Conservation (phyloP, 2,797 vertebrate species). For the Otus scops region DNA sequence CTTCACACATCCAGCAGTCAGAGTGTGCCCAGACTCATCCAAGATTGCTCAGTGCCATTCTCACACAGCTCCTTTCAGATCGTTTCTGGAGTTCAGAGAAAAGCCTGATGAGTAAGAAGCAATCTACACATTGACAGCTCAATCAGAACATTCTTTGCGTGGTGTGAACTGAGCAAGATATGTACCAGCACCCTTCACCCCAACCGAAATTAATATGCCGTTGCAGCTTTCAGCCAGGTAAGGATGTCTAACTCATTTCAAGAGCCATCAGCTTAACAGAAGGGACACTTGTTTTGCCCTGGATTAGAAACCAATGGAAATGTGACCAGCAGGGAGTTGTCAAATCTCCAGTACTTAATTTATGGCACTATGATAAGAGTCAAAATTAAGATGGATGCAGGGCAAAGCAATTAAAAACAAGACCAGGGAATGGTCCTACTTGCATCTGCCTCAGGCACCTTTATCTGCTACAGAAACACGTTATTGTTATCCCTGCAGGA, state of each 20-base stretch:
- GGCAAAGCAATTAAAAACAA: background rate
- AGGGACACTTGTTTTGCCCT: background rate
- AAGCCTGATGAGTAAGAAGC: background rate
- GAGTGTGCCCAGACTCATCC: rapidly evolving
- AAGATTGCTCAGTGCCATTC: background rate
- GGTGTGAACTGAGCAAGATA: rapidly evolving
- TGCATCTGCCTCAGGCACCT: background rate
- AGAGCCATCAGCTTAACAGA: background rate
- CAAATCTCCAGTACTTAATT: background rate
- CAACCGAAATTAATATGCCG: rapidly evolving
- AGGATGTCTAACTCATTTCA: background rate
- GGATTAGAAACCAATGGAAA: rapidly evolving
- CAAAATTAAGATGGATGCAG: background rate
- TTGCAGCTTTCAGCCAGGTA: rapidly evolving
- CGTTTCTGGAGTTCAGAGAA: background rate
- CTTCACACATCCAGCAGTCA: rapidly evolving
- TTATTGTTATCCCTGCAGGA: rapidly evolving
- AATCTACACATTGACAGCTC: background rate
- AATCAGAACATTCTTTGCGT: background rate
- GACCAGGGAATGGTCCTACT: background rate
- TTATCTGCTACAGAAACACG: background rate
- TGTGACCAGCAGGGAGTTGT: background rate
- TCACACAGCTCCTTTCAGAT: background rate
- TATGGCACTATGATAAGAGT: background rate
- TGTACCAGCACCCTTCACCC: background rate